Evolutionary conservation across 2,888 invertebrate genomes (phyloP).

Genomic region (Drosophila acutilabella): DNA sequence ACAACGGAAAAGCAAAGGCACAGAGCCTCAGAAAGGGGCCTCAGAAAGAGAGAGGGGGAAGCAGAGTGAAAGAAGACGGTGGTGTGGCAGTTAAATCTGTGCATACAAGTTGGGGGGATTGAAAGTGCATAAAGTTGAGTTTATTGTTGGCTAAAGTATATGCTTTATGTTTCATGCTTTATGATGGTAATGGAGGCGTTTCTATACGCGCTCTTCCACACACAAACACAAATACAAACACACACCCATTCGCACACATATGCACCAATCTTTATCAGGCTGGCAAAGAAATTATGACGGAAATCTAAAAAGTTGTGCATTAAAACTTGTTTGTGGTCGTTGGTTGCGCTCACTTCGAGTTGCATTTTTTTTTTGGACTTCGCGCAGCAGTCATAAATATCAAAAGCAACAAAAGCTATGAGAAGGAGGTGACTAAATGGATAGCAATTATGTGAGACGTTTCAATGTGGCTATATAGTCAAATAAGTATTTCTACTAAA

Average conservation of each 20-base stretch:
- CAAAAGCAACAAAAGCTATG: conserved; percentile 59
- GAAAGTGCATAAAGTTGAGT: conserved; percentile 82
- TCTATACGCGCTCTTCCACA: conserved; percentile 19
- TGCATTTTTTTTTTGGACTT: conserved; percentile 40
- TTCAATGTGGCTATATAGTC: conserved; percentile 5
- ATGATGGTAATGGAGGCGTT: conserved; percentile 68
- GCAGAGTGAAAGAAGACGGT: not conserved
- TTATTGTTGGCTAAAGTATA: conserved; percentile 82
- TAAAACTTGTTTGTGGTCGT: conserved; percentile 76
- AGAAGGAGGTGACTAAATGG: conserved; percentile 60
- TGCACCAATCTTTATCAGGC: conserved; percentile 73
- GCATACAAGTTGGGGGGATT: conserved; percentile 82
- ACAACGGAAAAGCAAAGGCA: conserved; percentile 43
- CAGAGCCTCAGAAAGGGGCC: conserved; percentile 6
- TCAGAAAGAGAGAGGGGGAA: conserved; percentile 30
- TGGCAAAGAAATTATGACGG: conserved; percentile 77
- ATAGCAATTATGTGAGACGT: conserved; percentile 61
- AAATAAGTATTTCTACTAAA: not conserved
- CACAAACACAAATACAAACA: not conserved
- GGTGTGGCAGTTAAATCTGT: conserved; percentile 74
- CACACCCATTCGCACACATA: conserved; percentile 26
- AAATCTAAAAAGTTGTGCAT: conserved; percentile 79
- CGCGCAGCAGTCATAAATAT: conserved; percentile 65
- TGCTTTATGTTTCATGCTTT: conserved; percentile 74
- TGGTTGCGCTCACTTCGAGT: conserved; percentile 34